These are phyloP conservation scores for Lasiurus cinereus DNA, from an alignment of 2,113 vertebrate species.

Conservation along the genomic window DNA sequence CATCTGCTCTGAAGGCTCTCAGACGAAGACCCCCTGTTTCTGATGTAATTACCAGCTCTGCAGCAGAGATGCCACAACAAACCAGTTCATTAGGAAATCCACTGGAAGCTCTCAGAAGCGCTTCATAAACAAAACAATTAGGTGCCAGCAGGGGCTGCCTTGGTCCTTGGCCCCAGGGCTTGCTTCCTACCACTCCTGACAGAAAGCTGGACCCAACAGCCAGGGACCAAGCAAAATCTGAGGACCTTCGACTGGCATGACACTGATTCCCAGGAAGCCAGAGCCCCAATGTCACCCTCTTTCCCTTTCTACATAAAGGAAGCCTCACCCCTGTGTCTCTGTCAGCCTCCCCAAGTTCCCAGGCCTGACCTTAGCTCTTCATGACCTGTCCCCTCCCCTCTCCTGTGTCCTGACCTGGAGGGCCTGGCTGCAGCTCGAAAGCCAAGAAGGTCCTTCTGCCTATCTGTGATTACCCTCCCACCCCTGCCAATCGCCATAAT, in stretches of 20 bases:
- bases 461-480: background rate
- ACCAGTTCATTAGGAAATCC: constrained; percentile 86
- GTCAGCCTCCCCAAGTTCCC: no score
- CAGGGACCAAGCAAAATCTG: background rate
- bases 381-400: background rate
- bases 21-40: constrained; percentile 77
- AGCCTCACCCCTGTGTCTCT: fast-evolving
- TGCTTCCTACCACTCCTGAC: fast-evolving
- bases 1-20: constrained; percentile 37
- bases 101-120: constrained; percentile 76
- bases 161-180: constrained; percentile 6
- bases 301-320: background rate
- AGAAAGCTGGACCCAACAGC: background rate
- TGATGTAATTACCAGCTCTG: constrained; percentile 74
- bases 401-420: no score
- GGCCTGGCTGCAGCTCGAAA: background rate
- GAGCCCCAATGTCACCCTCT: background rate
- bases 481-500: background rate
- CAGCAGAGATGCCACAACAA: constrained; percentile 70
- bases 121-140: constrained; percentile 88
- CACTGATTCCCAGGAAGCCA: background rate
- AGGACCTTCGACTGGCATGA: fast-evolving
- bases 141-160: constrained; percentile 65
- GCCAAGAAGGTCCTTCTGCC: background rate
- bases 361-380: background rate